These are phyloP conservation scores for Unio delphinus DNA, from an alignment of 2,888 invertebrate species.

Conservation along the genomic window DNA sequence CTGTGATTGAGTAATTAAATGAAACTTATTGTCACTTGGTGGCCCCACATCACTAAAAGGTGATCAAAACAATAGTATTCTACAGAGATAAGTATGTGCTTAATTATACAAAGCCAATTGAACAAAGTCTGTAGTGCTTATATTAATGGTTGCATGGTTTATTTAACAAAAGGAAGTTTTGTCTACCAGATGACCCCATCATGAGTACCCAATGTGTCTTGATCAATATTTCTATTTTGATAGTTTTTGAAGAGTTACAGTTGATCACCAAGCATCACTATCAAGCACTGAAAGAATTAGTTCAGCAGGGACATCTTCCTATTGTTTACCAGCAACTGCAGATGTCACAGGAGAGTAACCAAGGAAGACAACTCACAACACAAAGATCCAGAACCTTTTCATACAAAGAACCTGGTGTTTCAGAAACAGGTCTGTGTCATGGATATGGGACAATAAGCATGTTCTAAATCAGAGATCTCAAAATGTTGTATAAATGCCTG, in stretches of 20 bases:
- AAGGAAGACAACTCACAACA: background rate
- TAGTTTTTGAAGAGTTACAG: conserved; percentile 62
- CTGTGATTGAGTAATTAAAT: background rate
- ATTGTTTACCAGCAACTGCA: conserved; percentile 38
- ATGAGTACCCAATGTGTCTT: background rate
- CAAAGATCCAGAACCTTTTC: conserved; percentile 22
- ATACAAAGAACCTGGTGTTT: conserved; percentile 9
- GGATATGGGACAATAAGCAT: too few species aligned
- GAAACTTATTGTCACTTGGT: too few species aligned
- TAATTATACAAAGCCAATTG: background rate
- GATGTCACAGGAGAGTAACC: conserved; percentile 1
- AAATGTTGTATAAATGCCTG: too few species aligned
- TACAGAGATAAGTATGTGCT: too few species aligned
- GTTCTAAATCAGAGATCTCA: too few species aligned
- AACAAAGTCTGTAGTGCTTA: too few species aligned
- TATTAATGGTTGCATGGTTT: background rate
- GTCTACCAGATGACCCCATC: background rate
- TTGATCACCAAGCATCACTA: conserved; percentile 53
- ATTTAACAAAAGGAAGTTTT: background rate
- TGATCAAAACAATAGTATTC: too few species aligned
- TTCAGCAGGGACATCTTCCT: conserved; percentile 40
- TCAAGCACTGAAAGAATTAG: conserved; percentile 41
- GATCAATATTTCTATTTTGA: conserved; percentile 8
- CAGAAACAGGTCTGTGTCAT: too few species aligned
- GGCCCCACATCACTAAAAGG: too few species aligned